Evolutionary conservation across 2,888 invertebrate genomes (phyloP).

Genomic region (Drosophila ezoana): DNA sequence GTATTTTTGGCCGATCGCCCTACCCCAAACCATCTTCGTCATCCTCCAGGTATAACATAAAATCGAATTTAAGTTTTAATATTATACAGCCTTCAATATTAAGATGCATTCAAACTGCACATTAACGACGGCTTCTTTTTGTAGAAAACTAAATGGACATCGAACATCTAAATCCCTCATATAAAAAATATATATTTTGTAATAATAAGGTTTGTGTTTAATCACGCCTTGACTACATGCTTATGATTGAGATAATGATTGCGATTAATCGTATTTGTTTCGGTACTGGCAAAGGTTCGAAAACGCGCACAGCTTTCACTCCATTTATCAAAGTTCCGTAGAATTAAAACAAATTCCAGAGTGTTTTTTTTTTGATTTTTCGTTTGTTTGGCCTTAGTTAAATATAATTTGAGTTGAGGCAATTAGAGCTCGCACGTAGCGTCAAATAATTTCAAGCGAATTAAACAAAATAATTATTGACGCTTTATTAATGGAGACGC

Average conservation of each 20-base stretch:
- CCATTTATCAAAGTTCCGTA: conserved; percentile 14
- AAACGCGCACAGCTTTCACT: conserved; percentile 17
- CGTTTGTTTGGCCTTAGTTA: conserved; percentile 1
- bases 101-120: too few relatives aligned
- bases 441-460: conserved; percentile 14
- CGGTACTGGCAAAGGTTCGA: conserved; percentile 3
- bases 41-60: too few relatives aligned
- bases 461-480: conserved; percentile 26
- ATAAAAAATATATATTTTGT: conserved; percentile 5
- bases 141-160: conserved; percentile 1
- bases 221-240: conserved; percentile 60
- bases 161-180: conserved; percentile 28
- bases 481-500: conserved; percentile 67
- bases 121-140: neutral
- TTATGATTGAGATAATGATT: conserved; percentile 17
- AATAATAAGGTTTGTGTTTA: conserved; percentile 12
- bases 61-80: too few relatives aligned
- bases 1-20: too few relatives aligned
- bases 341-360: neutral
- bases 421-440: conserved; percentile 32
- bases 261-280: conserved; percentile 18
- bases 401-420: conserved; percentile 27
- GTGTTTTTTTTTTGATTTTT: neutral
- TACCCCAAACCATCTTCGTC: too few relatives aligned
- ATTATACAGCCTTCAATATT: too few relatives aligned